Percentiles rank a stretch among this genome's conserved stretches.
phyloP scores from a whole-genome alignment of 2,888 invertebrate genomes.

The Pristionchus fissidentatus region DNA sequence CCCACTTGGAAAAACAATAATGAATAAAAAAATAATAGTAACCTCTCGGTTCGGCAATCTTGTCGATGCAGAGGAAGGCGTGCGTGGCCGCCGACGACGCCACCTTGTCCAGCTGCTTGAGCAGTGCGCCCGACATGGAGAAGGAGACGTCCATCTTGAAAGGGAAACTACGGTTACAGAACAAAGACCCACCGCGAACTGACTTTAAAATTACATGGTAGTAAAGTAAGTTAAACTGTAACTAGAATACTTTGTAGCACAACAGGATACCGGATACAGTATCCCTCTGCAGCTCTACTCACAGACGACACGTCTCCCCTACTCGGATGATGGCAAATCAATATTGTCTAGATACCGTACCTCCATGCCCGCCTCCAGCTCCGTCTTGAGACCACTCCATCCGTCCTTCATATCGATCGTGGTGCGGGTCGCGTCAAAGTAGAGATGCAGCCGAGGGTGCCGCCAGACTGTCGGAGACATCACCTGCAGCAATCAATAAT shows the following conservation, averaged over 20 bases:
- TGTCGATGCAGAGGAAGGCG: not conserved
- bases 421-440: slow-evolving; percentile 22
- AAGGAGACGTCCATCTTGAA: not conserved
- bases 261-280: too few relatives aligned
- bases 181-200: too few relatives aligned
- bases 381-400: not conserved
- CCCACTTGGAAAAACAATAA: not conserved
- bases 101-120: not conserved
- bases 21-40: not conserved
- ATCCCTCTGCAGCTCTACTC: not conserved
- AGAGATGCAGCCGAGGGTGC: slow-evolving; percentile 1
- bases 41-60: slow-evolving; percentile 24
- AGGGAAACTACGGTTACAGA: too few relatives aligned
- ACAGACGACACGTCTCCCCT: not conserved
- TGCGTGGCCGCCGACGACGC: not conserved
- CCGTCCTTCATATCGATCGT: not conserved
- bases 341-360: too few relatives aligned
- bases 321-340: not conserved
- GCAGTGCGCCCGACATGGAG: not conserved
- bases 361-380: slow-evolving; percentile 16
- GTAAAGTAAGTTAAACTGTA: too few relatives aligned
- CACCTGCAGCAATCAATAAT: slow-evolving; percentile 22
- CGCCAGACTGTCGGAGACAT: slow-evolving; percentile 15
- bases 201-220: too few relatives aligned
- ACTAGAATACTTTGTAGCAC: too few relatives aligned